Conservation (phyloP, 2,113 vertebrate species). For the Craseonycteris thonglongyai region DNA sequence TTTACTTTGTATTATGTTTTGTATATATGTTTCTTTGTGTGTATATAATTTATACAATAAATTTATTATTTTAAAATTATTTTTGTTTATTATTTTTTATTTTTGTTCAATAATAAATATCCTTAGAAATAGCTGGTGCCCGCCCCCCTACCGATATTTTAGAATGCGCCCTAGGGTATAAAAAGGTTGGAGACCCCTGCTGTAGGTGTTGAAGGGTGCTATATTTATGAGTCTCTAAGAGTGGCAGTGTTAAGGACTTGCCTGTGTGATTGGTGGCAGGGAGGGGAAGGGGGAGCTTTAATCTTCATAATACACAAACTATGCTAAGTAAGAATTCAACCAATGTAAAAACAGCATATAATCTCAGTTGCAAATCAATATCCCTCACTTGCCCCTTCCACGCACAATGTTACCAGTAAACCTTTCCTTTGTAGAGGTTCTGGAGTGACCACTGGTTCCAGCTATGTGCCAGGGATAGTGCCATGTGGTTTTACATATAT, state of each 20-base stretch:
- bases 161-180: too few relatives aligned
- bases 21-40: too few relatives aligned
- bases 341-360: background rate
- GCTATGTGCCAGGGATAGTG: background rate
- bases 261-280: background rate
- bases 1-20: too few relatives aligned
- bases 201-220: background rate
- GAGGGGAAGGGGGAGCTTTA: background rate
- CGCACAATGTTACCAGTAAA: background rate
- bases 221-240: background rate
- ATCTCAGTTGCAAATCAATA: background rate
- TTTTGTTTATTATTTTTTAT: too few relatives aligned
- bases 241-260: background rate
- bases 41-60: too few relatives aligned
- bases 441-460: background rate
- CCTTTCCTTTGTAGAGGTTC: background rate
- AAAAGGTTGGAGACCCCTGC: too few relatives aligned
- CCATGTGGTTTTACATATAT: background rate
- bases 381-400: background rate
- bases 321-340: background rate
- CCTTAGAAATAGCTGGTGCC: too few relatives aligned
- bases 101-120: too few relatives aligned
- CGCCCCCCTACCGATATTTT: too few relatives aligned
- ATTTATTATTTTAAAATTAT: too few relatives aligned
- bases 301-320: background rate